Conservation (phyloP, 2,888 invertebrate species). For the Meliscaeva auricollis region DNA sequence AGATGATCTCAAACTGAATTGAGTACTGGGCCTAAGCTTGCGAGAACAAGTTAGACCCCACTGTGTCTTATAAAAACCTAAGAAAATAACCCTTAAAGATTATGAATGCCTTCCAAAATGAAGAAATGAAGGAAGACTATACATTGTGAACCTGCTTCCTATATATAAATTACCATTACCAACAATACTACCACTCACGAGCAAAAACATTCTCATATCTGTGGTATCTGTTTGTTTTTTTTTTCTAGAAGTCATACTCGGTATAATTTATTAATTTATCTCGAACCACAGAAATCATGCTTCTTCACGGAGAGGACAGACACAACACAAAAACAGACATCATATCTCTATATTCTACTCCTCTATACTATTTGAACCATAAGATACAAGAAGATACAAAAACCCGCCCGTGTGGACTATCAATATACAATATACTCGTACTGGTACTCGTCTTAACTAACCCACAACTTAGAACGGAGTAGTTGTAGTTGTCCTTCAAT, state of each 20-base stretch:
- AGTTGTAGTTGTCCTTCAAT: conserved; percentile 60
- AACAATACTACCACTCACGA: conserved; percentile 70
- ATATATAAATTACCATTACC: conserved; percentile 49
- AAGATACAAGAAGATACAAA: conserved; percentile 34
- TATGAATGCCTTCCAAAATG: conserved; percentile 55
- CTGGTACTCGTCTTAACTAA: conserved; percentile 22
- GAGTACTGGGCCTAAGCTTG: too few species aligned
- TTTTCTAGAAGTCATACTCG: conserved; percentile 47
- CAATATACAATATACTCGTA: conserved; percentile 12
- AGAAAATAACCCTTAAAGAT: conserved; percentile 45
- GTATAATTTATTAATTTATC: conserved; percentile 73
- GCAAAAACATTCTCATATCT: conserved; percentile 57
- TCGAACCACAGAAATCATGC: conserved; percentile 67
- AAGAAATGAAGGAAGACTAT: conserved; percentile 46
- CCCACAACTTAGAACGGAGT: conserved; percentile 31
- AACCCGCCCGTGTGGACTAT: neutral
- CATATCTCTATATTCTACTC: neutral
- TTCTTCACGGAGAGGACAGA: conserved; percentile 21
- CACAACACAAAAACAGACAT: conserved; percentile 44
- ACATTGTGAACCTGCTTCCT: conserved; percentile 65
- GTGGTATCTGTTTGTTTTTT: neutral
- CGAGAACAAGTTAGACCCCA: conserved; percentile 28
- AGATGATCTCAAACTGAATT: too few species aligned
- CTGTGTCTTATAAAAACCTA: conserved; percentile 30
- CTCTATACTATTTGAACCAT: conserved; percentile 2